Evolutionary conservation across 2,797 vertebrate genomes (phyloP), one percentile per base, ranked within the genome.

Genomic region (Rhabdophis nuchalis): DNA sequence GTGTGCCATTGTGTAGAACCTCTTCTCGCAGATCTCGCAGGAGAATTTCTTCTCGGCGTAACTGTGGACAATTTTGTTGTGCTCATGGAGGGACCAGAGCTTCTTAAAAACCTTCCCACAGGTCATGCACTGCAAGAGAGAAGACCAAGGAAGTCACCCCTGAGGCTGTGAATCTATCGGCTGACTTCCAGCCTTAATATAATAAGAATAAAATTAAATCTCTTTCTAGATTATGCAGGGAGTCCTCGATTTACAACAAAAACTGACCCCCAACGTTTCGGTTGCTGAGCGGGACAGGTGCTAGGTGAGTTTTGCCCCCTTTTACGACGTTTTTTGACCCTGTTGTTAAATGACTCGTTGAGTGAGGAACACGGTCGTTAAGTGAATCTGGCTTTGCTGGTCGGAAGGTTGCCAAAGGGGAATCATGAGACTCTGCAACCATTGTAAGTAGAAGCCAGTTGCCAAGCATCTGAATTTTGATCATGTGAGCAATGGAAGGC

Each of bases 1-100:
- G 0, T 99, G 99, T 4, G 99, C 99, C 99, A 99, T 99, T 89
- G 99, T 99, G 98, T 99, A 99, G 97, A 99, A 99, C 96, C 99
- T 99, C 98, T 99, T 99, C 96, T 99, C 99, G 0, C 99, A 99
- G 96, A 99, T 99, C 97, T 99, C 99, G 0, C 99, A 99, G 29
- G 99, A 99, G 97, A 99, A 99, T 95, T 99, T 99, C 98, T 99
- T 99, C 97, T 99, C 99, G 0, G 99, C 99, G 0, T 99, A 99
- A 94, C 99, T 99, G 0, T 99, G 99, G 93, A 99, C 99, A 0
- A 99, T 99, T 97, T 99, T 99, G 97, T 99, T 99, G 94, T 99
- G 99, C 94, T 99, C 99, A 0, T 99, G 99, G 86, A 99, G 96
- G 2, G 99, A 99, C 99, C 99, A 99, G 92, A 99, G 98, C 97